Evolutionary conservation across 2,888 invertebrate species (phyloP), one percentile per base, ranked within the genome.

Genomic region (Bursaphelenchus okinawaensis): DNA sequence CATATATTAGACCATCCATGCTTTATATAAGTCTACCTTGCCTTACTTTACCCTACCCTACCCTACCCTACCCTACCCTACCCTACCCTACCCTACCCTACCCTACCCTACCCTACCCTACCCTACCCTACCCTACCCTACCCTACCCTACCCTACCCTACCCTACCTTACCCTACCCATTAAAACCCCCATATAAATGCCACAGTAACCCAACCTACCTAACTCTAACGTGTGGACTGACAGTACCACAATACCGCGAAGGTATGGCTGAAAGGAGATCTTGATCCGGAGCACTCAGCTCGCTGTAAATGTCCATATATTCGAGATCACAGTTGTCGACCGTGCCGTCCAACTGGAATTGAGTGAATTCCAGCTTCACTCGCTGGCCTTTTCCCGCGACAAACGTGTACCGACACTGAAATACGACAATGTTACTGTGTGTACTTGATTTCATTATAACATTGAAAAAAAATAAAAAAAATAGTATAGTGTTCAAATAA

Each of bases 241-340:
- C 77, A 40, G 83, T 80, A 50, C 86, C 86, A 75, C 86, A 86
- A 75, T 84, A 86, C 6, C 86, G 80, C 7, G 84, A 84, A 20
- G 83, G 81, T 54, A 85, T 75, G 16, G 82, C 76, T 52, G 84
- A 69, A 52, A 80, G 83, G 4, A 84, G 74, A 65, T 83, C 81
- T 51, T 84, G 82, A 29, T 73, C 67, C n/a, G 80, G 74, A 22
- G 71, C 67, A 31, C 78, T 73, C 26, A 85, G 71, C 74, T 85
- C 84, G 27, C 84, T 83, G 75, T 84, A 86, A 57, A 85, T 76
- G 75, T 86, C 85, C 40, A 86, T 75, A 74, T 84, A 86, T 75
- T 86, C 85, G 70, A 83, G 81, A 54, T 82, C 77, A 73, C 85
- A 86, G 65, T 82, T 82, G 55, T 84, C 84, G 58, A 83, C 80